phyloP scores from a whole-genome alignment of 2,797 vertebrate genomes.

The Gouania willdenowi region DNA sequence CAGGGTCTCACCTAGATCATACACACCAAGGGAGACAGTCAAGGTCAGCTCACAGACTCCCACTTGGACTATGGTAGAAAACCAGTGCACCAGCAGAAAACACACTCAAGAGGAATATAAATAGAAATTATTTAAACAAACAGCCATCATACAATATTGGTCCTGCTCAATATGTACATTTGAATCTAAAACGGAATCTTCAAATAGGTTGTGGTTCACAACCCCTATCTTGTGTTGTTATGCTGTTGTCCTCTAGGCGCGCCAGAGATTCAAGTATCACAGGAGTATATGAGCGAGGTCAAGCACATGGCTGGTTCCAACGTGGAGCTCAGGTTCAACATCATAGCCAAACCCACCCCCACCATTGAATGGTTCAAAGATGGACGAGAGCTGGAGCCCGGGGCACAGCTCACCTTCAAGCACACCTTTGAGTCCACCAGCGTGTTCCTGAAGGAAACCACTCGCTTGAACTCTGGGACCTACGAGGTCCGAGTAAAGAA shows the following conservation, averaged over 20 bases:
- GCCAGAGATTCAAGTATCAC: constrained; percentile 89
- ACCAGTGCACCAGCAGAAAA: too few species aligned
- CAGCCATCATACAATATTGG: too few species aligned
- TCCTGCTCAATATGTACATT: too few species aligned
- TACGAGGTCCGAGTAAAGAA: constrained; percentile 97
- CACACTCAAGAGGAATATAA: too few species aligned
- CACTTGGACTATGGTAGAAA: too few species aligned
- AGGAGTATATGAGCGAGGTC: constrained; percentile 89
- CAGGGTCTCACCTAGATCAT: too few species aligned
- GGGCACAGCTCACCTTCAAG: constrained; percentile 80
- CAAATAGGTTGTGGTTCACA: too few species aligned
- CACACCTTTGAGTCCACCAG: constrained; percentile 85
- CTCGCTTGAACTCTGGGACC: constrained; percentile 86
- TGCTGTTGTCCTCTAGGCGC: constrained; percentile 88
- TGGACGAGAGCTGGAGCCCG: constrained; percentile 84
- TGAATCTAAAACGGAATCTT: too few species aligned
- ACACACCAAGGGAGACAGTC: too few species aligned
- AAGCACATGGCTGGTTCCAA: constrained; percentile 87
- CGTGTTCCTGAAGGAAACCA: constrained; percentile 87
- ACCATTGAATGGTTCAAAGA: constrained; percentile 96
- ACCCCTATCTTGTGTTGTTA: constrained; percentile 7
- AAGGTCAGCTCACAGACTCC: too few species aligned
- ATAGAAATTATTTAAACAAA: too few species aligned
- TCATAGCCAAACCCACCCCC: constrained; percentile 92
- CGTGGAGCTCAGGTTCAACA: constrained; percentile 88